Evolutionary conservation across 2,888 invertebrate genomes (phyloP), one percentile per base, ranked within the genome.

Genomic region (Macropis europaea): DNA sequence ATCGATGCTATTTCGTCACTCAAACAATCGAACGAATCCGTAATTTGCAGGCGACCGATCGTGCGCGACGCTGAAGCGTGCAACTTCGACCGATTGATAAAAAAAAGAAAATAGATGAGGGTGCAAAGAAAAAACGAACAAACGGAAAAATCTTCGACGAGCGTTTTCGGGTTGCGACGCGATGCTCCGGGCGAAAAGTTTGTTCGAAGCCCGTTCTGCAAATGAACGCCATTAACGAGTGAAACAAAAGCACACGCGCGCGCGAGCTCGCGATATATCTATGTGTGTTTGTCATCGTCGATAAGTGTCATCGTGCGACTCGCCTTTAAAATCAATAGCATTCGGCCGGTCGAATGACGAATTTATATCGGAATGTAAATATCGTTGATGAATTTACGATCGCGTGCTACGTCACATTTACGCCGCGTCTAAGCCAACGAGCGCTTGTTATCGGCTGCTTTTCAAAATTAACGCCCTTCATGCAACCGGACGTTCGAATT

Each of bases 321-420:
- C 53, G 28, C 30, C 34, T 32, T 42, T 45, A 56, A 61, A 69
- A 71, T 71, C 71, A 45, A 71, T 71, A 69, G 17, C 47, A 17
- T 3, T 19, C 42, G 42, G 26, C 30, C 7, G 15, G 32, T 28
- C 38, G 45, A 42, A 40, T 42, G 67, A 54, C 47, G 45, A 52
- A 71, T 71, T 69, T 56, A 61, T 40, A 69, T 56, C 61, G 56
- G 24, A 19, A 56, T 52, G 69, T 69, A 71, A 71, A 69, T 60
- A 56, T 54, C 36, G 43, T 17, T 40, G 56, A 68, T 56, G 60
- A 71, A 71, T 69, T 69, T 54, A 50, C 42, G 54, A 28, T 36
- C 34, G 48, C 30, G 26, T 17, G 45, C 59, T 7, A 24, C 19
- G 48, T 26, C n/a, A 22, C 45, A 52, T 67, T 69, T 45, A 22